phyloP scores from a whole-genome alignment of 2,888 invertebrate species.

The Xanthorhoe spadicearia region DNA sequence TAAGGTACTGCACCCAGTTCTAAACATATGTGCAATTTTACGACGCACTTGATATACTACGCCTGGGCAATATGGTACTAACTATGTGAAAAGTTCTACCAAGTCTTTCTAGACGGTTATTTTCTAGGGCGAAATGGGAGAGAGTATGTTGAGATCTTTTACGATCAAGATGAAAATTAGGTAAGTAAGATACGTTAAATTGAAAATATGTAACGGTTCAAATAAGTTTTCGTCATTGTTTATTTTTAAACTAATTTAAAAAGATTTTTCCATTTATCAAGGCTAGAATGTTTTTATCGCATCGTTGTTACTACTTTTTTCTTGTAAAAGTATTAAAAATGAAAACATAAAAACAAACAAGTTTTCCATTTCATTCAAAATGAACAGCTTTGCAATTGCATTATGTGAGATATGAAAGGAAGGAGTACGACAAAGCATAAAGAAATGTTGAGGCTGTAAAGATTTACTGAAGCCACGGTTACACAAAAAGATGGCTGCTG shows the following conservation, averaged over 20 bases:
- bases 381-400: constrained; percentile 7
- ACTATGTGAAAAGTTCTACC: constrained; percentile 41
- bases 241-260: too few relatives aligned
- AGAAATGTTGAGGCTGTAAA: constrained; percentile 5
- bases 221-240: too few relatives aligned
- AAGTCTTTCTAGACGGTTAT: neutral
- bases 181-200: too few relatives aligned
- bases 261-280: too few relatives aligned
- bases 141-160: too few relatives aligned
- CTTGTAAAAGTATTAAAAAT: neutral
- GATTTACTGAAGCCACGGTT: neutral
- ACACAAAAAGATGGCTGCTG: neutral
- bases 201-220: too few relatives aligned
- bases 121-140: neutral
- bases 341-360: constrained; percentile 11
- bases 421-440: constrained; percentile 8
- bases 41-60: constrained; percentile 78
- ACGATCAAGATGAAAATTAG: too few relatives aligned
- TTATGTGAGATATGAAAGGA: constrained; percentile 12
- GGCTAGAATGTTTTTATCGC: too few relatives aligned
- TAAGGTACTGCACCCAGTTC: constrained; percentile 80
- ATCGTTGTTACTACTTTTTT: too few relatives aligned
- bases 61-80: constrained; percentile 45
- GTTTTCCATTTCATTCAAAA: constrained; percentile 13
- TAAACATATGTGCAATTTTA: constrained; percentile 83